Evolutionary conservation across 2,888 invertebrate genomes (phyloP).

Genomic region (Agrochola lota): DNA sequence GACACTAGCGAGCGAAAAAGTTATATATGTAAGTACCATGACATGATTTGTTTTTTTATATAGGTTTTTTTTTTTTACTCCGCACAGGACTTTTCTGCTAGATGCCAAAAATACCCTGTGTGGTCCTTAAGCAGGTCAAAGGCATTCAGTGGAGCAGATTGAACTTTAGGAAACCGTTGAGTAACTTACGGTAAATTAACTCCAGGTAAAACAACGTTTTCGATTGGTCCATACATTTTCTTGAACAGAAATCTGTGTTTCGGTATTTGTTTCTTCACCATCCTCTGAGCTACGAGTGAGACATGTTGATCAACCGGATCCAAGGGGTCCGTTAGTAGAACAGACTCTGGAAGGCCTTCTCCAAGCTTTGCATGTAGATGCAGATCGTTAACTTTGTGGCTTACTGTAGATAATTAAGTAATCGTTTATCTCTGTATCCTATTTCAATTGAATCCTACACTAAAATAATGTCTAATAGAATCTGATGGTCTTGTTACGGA

Average conservation of each 20-base stretch:
- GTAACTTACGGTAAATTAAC: conserved; percentile 16
- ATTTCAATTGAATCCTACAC: not conserved
- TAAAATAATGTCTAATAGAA: not conserved
- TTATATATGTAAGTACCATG: too few relatives aligned
- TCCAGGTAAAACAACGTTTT: conserved; percentile 22
- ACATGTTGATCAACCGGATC: not conserved
- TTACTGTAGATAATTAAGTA: conserved; percentile 11
- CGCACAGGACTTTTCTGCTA: not conserved
- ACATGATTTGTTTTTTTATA: not conserved
- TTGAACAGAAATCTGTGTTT: not conserved
- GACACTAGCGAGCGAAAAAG: too few relatives aligned
- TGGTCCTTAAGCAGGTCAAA: not conserved
- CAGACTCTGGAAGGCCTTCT: not conserved
- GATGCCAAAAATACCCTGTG: not conserved
- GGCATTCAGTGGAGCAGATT: not conserved
- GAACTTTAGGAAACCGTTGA: not conserved
- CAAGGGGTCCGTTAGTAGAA: not conserved
- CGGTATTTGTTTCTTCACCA: not conserved
- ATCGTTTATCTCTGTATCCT: not conserved
- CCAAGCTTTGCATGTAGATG: conserved; percentile 19
- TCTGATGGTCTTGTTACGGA: not conserved
- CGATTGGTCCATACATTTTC: conserved; percentile 20
- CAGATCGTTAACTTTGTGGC: conserved; percentile 4
- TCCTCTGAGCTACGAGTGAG: not conserved
- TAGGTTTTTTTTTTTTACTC: not conserved